A percentile compares a stretch with the other conserved stretches of the same genome.
phyloP scores from a whole-genome alignment of 2,797 vertebrate species.

The Oreonectes daqikongensis region DNA sequence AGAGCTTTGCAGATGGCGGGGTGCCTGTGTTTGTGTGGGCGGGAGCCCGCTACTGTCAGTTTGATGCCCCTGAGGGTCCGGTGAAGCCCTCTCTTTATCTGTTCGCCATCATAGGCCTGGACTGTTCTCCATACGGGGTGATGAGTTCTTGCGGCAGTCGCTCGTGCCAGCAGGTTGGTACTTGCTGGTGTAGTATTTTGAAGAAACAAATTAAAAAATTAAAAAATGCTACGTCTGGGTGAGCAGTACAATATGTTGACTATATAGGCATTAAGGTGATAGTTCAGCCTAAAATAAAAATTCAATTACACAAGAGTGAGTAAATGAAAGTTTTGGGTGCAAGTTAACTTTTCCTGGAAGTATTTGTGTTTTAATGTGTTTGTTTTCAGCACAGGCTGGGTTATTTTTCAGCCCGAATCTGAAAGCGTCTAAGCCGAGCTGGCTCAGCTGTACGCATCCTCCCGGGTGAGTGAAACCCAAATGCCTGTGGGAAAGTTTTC shows the following conservation, averaged over 20 bases:
- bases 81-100: slow-evolving; percentile 40
- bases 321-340: background rate
- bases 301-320: no score
- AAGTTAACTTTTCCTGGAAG: background rate
- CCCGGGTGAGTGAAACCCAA: slow-evolving; percentile 38
- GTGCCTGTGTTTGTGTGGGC: slow-evolving; percentile 43
- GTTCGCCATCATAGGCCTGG: slow-evolving; percentile 22
- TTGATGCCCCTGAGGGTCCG: slow-evolving; percentile 2
- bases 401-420: background rate
- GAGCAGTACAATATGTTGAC: background rate
- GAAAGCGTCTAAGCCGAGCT: slow-evolving; percentile 4
- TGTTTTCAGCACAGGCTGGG: background rate
- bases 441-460: slow-evolving; percentile 34
- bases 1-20: slow-evolving; percentile 43
- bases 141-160: slow-evolving; percentile 1
- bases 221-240: background rate
- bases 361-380: slow-evolving; percentile 1
- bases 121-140: slow-evolving; percentile 41
- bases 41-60: slow-evolving; percentile 5
- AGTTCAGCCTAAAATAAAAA: background rate
- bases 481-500: slow-evolving; percentile 46
- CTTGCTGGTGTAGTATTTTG: background rate
- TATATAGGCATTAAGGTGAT: slow-evolving; percentile 16
- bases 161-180: background rate
- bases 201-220: slow-evolving; percentile 18